Conservation (phyloP, 2,888 invertebrate genomes). For the Melanargia galathea region DNA sequence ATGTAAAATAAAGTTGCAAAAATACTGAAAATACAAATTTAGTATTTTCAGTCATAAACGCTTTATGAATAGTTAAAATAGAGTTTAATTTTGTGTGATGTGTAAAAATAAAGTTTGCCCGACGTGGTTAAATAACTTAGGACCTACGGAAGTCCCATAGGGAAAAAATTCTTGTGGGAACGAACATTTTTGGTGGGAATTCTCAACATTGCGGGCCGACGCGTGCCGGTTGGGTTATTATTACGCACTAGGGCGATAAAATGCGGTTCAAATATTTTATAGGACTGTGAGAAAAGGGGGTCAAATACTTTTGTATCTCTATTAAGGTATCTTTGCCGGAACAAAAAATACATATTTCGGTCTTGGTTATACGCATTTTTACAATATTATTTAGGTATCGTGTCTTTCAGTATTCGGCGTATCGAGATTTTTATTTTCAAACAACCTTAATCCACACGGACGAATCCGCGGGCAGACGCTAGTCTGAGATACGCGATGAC, state of each 20-base stretch:
- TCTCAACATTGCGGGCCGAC: constrained; percentile 33
- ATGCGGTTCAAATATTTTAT: constrained; percentile 20
- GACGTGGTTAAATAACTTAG: constrained; percentile 34
- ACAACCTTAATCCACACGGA: no score
- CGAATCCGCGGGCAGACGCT: no score
- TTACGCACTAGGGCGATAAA: constrained; percentile 19
- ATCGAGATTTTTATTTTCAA: no score
- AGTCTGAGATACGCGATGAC: no score
- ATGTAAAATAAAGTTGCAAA: constrained; percentile 1
- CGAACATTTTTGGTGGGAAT: constrained; percentile 51
- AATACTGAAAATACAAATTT: constrained; percentile 3
- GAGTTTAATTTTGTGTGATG: constrained; percentile 19
- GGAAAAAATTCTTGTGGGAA: constrained; percentile 55
- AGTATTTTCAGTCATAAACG: neutral
- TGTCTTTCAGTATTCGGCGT: no score
- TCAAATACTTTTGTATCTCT: neutral
- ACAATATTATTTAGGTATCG: no score
- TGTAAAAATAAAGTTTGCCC: constrained; percentile 1
- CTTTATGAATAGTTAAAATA: neutral
- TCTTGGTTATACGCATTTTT: no score
- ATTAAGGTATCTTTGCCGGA: no score
- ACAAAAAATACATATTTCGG: no score
- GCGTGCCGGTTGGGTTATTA: constrained; percentile 36
- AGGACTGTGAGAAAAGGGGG: neutral
- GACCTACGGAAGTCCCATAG: constrained; percentile 42